A percentile compares a stretch with the other conserved stretches of the same genome.
phyloP scores from a whole-genome alignment of 2,113 vertebrate species.

The Mastomys natalensis region DNA sequence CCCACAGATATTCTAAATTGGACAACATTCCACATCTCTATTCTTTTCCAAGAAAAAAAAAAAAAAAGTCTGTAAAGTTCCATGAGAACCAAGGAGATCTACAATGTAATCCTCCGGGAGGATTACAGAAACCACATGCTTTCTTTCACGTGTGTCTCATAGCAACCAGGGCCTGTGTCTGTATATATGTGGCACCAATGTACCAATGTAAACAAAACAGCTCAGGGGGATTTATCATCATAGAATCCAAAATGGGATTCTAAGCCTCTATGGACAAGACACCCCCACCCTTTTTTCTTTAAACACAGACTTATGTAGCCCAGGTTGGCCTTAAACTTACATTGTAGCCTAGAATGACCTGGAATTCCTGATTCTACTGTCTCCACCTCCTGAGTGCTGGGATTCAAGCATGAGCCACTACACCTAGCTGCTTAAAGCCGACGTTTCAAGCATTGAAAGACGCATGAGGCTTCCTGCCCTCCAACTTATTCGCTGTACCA shows the following conservation, averaged over 20 bases:
- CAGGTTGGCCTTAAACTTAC: neutral
- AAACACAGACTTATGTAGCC: neutral
- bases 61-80: neutral
- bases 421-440: neutral
- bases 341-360: neutral
- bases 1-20: neutral
- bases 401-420: neutral
- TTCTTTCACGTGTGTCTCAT: neutral
- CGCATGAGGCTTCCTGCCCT: rapidly evolving
- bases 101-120: neutral
- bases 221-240: too few species aligned
- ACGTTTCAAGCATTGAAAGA: neutral
- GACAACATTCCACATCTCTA: neutral
- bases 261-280: neutral
- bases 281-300: neutral
- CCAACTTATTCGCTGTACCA: neutral
- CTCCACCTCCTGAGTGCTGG: neutral
- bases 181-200: neutral
- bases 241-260: neutral
- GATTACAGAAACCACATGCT: neutral
- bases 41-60: neutral
- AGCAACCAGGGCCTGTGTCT: neutral
- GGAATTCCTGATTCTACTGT: neutral
- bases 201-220: neutral
- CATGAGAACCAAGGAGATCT: neutral